Conservation (phyloP, 2,113 vertebrate species). For the Scopus umbretta region DNA sequence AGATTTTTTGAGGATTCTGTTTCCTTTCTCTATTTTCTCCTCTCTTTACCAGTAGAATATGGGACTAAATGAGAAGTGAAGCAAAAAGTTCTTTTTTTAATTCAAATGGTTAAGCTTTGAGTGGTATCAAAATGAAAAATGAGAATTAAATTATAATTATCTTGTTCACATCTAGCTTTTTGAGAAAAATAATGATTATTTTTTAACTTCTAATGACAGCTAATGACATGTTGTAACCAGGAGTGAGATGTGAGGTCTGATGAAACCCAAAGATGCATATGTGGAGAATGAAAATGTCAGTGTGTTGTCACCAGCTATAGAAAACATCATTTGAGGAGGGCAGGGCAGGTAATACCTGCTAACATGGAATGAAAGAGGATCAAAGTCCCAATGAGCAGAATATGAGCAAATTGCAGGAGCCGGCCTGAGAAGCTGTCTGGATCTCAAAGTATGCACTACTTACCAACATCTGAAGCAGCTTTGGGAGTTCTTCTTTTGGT, state of each 20-base stretch:
- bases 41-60: background rate
- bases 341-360: background rate
- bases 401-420: background rate
- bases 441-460: fast-evolving
- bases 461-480: fast-evolving
- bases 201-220: background rate
- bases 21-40: background rate
- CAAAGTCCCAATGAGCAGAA: background rate
- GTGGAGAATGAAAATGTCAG: background rate
- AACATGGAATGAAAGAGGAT: background rate
- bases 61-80: background rate
- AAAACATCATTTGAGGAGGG: fast-evolving
- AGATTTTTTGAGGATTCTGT: background rate
- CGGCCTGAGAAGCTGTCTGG: background rate
- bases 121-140: background rate
- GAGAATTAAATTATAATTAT: background rate
- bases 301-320: background rate
- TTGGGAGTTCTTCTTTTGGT: background rate
- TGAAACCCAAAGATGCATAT: background rate
- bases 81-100: background rate
- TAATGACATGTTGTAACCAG: background rate
- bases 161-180: background rate
- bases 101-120: background rate
- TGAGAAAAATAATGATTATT: background rate
- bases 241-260: background rate